Conservation (phyloP, 2,113 vertebrate genomes). For the Embiotoca jacksoni region DNA sequence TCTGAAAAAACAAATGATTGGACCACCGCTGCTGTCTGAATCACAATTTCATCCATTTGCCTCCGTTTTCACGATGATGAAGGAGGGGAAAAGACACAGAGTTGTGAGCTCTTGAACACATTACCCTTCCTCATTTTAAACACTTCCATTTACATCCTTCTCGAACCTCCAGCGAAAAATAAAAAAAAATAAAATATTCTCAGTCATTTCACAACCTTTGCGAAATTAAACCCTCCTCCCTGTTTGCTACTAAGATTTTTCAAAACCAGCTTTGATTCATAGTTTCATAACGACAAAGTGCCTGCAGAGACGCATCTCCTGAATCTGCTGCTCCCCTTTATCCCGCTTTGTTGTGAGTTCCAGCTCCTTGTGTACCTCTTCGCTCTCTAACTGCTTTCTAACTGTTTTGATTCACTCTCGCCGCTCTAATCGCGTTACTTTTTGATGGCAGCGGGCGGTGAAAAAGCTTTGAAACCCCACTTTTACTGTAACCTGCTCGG, state of each 20-base stretch:
- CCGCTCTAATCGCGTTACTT: too few relatives aligned
- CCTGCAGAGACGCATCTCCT: not conserved
- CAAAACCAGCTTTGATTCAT: not conserved
- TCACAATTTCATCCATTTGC: constrained; percentile 58
- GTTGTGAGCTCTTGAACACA: constrained; percentile 35
- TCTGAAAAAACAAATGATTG: constrained; percentile 62
- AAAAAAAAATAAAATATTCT: not conserved
- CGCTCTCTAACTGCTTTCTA: too few relatives aligned
- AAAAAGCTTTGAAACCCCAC: too few relatives aligned
- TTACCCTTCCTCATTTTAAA: constrained; percentile 39
- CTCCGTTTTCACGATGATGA: constrained; percentile 53
- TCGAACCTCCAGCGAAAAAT: not conserved
- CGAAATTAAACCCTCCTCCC: too few relatives aligned
- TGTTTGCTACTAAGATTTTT: too few relatives aligned
- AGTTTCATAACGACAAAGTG: not conserved
- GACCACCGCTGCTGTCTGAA: constrained; percentile 53
- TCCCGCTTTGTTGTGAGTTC: too few relatives aligned
- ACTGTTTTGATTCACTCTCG: too few relatives aligned
- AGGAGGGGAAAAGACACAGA: constrained; percentile 45
- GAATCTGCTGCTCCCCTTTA: not conserved
- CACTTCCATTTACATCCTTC: constrained; percentile 18
- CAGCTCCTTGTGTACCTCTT: too few relatives aligned
- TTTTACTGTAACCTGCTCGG: too few relatives aligned
- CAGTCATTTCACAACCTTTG: not conserved
- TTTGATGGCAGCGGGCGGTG: too few relatives aligned